Evolutionary conservation across 1,140 invertebrate species (phyloP).

Genomic region (Drosophila erecta): DNA sequence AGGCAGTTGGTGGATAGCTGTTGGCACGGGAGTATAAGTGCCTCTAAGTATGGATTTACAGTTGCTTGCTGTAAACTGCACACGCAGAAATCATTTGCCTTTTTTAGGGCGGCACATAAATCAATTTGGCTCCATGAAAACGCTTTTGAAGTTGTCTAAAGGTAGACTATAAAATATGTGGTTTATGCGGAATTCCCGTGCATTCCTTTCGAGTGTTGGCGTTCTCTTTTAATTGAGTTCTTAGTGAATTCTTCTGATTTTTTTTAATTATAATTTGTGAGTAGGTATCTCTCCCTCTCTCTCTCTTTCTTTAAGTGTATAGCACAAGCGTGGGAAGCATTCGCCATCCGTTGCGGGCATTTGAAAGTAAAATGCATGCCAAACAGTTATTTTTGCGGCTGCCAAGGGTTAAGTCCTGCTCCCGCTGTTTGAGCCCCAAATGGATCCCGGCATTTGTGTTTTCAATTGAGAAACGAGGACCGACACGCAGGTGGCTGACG

Average conservation of each 20-base stretch:
- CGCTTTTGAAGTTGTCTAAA: background rate
- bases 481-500: constrained; percentile 39
- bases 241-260: no score
- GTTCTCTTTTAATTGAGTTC: background rate
- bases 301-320: background rate
- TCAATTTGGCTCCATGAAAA: no score
- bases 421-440: constrained; percentile 22
- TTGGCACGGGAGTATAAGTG: constrained; percentile 2
- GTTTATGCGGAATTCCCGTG: background rate
- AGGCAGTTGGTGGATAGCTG: constrained; percentile 9
- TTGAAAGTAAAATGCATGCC: constrained; percentile 59
- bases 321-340: constrained; percentile 13
- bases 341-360: constrained; percentile 12
- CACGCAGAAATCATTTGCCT: constrained; percentile 7
- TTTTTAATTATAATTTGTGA: no score
- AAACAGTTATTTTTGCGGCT: constrained; percentile 61
- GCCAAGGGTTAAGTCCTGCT: constrained; percentile 53
- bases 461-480: constrained; percentile 56
- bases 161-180: background rate
- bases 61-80: constrained; percentile 17
- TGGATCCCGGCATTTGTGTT: constrained; percentile 65
- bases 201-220: background rate
- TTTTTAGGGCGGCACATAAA: background rate
- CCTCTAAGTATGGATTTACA: constrained; percentile 35
- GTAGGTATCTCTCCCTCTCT: background rate